phyloP scores from a whole-genome alignment of 2,113 vertebrate genomes.

The Cynocephalus volans region DNA sequence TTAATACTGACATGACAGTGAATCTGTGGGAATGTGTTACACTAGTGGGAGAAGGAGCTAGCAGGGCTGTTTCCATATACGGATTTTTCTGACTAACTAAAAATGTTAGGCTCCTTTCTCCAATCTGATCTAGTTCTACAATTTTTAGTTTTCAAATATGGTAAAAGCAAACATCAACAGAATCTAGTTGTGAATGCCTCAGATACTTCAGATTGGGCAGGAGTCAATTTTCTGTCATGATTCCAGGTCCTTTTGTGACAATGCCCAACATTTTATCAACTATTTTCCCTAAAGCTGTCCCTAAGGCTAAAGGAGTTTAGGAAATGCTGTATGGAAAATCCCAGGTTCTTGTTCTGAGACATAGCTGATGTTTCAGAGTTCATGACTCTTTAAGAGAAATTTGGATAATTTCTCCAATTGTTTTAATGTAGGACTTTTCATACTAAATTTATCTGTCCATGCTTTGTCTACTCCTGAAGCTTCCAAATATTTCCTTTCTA shows the following conservation, averaged over 20 bases:
- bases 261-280: not conserved
- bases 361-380: not conserved
- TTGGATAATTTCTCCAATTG: not conserved
- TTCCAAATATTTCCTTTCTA: not conserved
- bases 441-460: not conserved
- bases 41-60: not conserved
- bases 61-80: not conserved
- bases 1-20: not conserved
- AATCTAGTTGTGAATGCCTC: not conserved
- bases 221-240: slow-evolving; percentile 32
- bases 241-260: not conserved
- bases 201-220: not conserved
- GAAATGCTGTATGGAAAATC: not conserved
- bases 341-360: not conserved
- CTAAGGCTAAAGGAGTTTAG: not conserved
- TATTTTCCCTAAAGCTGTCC: not conserved
- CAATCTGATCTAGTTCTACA: not conserved
- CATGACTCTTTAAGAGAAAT: slow-evolving; percentile 9
- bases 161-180: not conserved
- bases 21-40: not conserved
- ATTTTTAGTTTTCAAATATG: not conserved
- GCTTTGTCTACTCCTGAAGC: not conserved
- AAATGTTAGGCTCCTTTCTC: not conserved
- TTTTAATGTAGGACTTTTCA: not conserved
- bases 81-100: not conserved